Conservation (phyloP, 2,888 invertebrate genomes). For the Gymnocheta viridis region DNA sequence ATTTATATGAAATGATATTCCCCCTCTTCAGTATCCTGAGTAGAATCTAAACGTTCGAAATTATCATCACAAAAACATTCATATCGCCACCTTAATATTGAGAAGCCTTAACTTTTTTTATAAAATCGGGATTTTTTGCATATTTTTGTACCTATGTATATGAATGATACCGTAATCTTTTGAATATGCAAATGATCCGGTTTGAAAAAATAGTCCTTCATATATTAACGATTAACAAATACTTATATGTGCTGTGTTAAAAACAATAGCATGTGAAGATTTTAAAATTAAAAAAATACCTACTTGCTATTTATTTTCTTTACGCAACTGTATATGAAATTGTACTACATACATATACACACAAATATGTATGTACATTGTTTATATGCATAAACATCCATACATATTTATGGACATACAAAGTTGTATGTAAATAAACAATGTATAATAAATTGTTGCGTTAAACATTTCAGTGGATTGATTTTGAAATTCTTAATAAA, state of each 20-base stretch:
- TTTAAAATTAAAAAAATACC: no score
- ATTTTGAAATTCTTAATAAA: constrained; percentile 32
- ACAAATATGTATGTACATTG: background rate
- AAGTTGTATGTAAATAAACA: constrained; percentile 1
- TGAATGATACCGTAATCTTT: no score
- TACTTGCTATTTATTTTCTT: background rate
- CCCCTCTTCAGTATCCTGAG: background rate
- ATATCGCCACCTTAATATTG: no score
- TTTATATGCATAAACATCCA: no score
- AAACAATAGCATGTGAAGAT: background rate
- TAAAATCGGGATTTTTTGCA: no score
- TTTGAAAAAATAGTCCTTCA: no score
- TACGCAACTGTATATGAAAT: no score
- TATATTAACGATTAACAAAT: no score
- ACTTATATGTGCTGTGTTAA: background rate
- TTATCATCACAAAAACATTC: background rate
- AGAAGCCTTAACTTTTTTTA: no score
- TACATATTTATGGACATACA: background rate
- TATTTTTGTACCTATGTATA: background rate
- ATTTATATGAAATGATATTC: constrained; percentile 7
- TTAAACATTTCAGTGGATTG: constrained; percentile 17
- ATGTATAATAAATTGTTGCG: background rate
- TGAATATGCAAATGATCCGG: no score
- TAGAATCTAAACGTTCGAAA: background rate
- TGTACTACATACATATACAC: background rate